A percentile compares a stretch with the other conserved stretches of the same genome.
Conservation (phyloP, 2,797 vertebrate genomes). For the Ceryle rudis region DNA sequence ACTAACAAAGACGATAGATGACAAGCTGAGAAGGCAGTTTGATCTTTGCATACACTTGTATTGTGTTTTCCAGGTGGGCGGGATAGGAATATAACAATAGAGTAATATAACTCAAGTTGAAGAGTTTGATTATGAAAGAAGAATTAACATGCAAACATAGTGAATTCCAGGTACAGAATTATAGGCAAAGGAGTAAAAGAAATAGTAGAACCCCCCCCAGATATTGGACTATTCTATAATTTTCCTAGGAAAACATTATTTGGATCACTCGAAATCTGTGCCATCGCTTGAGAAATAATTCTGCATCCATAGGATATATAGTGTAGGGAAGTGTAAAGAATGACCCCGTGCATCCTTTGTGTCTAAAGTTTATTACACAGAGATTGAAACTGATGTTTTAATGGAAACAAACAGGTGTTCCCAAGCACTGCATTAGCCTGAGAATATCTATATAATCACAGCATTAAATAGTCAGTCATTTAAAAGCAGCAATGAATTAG, state of each 20-base stretch:
- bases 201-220: background rate
- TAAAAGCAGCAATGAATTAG: constrained; percentile 10
- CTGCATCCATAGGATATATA: background rate
- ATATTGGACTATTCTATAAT: background rate
- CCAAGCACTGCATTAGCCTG: constrained; percentile 9
- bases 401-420: constrained; percentile 38
- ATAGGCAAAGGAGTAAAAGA: background rate
- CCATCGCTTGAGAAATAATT: background rate
- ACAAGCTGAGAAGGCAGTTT: constrained; percentile 6
- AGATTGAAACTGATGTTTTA: constrained; percentile 20
- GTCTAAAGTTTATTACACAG: background rate
- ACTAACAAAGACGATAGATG: constrained; percentile 1
- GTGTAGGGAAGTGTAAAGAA: background rate
- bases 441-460: constrained; percentile 13
- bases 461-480: constrained; percentile 13
- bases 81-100: background rate
- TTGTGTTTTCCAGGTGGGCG: background rate
- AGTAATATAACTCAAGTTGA: background rate
- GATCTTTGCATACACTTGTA: background rate
- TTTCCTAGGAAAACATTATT: background rate
- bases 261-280: background rate
- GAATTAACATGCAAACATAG: background rate
- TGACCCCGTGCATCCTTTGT: background rate
- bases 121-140: background rate
- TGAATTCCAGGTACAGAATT: background rate